Conservation (phyloP, 1,140 invertebrate genomes). For the Reticulitermes speratus region DNA sequence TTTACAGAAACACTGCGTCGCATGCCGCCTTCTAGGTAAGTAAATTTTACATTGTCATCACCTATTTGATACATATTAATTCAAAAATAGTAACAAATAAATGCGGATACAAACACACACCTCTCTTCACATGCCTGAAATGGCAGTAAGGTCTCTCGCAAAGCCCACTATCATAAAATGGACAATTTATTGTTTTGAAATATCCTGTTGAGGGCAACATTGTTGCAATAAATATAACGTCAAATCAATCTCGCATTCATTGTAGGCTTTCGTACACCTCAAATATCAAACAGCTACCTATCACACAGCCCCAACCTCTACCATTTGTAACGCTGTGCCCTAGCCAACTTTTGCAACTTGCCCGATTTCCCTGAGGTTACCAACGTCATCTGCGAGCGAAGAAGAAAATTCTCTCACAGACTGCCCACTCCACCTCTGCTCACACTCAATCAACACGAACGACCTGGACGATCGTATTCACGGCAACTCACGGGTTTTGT, state of each 20-base stretch:
- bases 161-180: slow-evolving; percentile 73
- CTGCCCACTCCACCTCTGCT: too few relatives aligned
- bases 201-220: slow-evolving; percentile 87
- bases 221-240: background rate
- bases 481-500: too few relatives aligned
- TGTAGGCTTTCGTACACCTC: background rate
- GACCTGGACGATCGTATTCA: too few relatives aligned
- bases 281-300: background rate
- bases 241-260: background rate
- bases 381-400: too few relatives aligned
- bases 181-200: slow-evolving; percentile 79
- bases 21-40: too few relatives aligned
- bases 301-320: background rate
- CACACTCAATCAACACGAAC: too few relatives aligned
- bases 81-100: background rate
- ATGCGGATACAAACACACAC: slow-evolving; percentile 39
- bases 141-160: slow-evolving; percentile 88
- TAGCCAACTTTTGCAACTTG: background rate
- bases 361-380: too few relatives aligned
- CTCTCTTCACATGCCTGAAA: slow-evolving; percentile 77
- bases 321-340: slow-evolving; percentile 8
- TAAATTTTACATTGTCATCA: too few relatives aligned
- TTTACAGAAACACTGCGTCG: too few relatives aligned
- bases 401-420: too few relatives aligned
- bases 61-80: background rate